Evolutionary conservation across 2,888 invertebrate genomes (phyloP), one percentile per base, ranked within the genome.

Genomic region (Ornithoptera priamus): DNA sequence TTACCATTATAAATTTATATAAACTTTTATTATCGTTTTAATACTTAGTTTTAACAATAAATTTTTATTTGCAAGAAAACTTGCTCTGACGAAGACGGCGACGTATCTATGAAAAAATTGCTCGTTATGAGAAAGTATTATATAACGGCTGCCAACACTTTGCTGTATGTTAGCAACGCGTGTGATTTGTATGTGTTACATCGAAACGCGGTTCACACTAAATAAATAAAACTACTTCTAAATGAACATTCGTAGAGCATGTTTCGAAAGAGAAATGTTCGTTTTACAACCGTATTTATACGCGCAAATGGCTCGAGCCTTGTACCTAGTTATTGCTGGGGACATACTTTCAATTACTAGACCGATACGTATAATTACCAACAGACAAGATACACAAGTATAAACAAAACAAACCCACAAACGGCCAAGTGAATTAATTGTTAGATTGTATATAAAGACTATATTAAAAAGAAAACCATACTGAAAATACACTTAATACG

Each of bases 121-220:
- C 18, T 7, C 18, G n/a, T 53, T 53, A n/a, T 62, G 46, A 61
- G 63, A 68, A 63, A 68, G 63, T 63, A 22, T 62, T 46, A 62
- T 10, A 50, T 59, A 64, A 68, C 64, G 68, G 60, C 60, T 36
- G 59, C 64, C 63, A 39, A 39, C 24, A 53, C 8, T 7, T 53
- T 53, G n/a, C 53, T 12, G n/a, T 53, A 53, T 53, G n/a, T 8
- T 18, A 18, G n/a, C 53, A n/a, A 53, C n/a, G n/a, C 53, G 8
- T 53, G 53, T 53, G 53, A n/a, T n/a, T n/a, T 18, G 30, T 30
- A 5, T 30, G 30, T 12, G 53, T 53, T 53, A 53, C 18, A n/a
- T 53, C 53, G 18, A 53, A 18, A 53, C 6, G 53, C 53, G 18
- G 18, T 50, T 18, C 17, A 7, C 2, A 50, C 53, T 53, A 53